Base-by-base conservation (phyloP, 2,888 invertebrate species). In the Pristionchus mayeri region DNA sequence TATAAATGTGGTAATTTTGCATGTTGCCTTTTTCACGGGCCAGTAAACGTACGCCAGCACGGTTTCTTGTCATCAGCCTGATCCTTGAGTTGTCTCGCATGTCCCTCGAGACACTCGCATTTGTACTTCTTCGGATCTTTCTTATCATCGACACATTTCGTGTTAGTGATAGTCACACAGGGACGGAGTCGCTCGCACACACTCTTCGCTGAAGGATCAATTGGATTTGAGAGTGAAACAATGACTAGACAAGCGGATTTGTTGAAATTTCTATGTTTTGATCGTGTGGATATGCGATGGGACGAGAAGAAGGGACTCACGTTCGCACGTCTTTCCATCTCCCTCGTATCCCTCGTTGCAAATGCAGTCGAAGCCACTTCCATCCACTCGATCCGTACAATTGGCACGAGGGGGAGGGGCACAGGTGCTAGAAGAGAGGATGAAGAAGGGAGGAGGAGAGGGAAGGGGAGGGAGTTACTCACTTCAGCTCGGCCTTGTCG, bases 401-500 rank as follows among this genome's bases (percentile, higher is more conserved):
- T 75, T 48, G 16, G 75, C 84, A 11, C 48, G 44, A 30, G 37
- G 37, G 16, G 34, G n/a, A 30, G 83, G 83, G 7, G 83, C 83
- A 50, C 84, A 84, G 24, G 30, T 76, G 13, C 80, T 81, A 63
- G 63, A 44, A 40, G 21, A 11, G 9, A 34, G n/a, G 40, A 54
- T 21, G 54, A 54, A 9, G 6, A 37, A 16, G 3, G 21, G 34
- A 16, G 37, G 3, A 2, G 13, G 67, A 27, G 6, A 7, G 18
- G 3, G 4, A 18, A 21, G 13, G 34, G 4, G 37, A 34, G 3
- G 67, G 37, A 18, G 27, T 21, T n/a, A n/a, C 67, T 63, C 16
- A 82, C 83, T 40, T 84, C 11, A 54, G 34, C 13, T 84, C 84
- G 7, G 54, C 48, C 57, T 84, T 84, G 76, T 84, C 76, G 75